Evolutionary conservation across 1,140 invertebrate genomes (phyloP).

Genomic region (Drosophila sp.): DNA sequence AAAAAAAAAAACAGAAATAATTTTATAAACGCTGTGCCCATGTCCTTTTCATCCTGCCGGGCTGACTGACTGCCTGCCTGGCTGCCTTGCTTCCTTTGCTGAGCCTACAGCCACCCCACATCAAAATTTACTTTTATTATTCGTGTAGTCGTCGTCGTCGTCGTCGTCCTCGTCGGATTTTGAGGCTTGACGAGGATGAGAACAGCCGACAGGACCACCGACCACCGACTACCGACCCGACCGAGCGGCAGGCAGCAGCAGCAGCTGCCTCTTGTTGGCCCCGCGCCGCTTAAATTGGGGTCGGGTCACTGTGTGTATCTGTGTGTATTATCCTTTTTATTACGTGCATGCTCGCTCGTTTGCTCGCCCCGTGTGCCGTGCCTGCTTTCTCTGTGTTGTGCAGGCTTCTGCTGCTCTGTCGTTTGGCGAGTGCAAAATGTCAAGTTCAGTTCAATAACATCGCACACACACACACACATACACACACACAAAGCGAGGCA

Average conservation of each 20-base stretch:
- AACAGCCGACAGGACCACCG: conserved; percentile 18
- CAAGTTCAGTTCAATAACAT: conserved; percentile 81
- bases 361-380: conserved; percentile 7
- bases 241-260: conserved; percentile 28
- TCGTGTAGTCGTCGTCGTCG: conserved; percentile 43
- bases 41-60: conserved; percentile 49
- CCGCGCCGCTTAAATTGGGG: conserved; percentile 49
- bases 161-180: not conserved
- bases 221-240: conserved; percentile 35
- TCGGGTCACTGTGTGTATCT: conserved; percentile 43
- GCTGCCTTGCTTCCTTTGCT: not conserved
- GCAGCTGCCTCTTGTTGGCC: conserved; percentile 51
- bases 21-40: conserved; percentile 63
- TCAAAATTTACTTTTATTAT: conserved; percentile 45
- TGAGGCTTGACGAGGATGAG: conserved; percentile 10
- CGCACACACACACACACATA: conserved; percentile 35
- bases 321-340: conserved; percentile 75
- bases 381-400: too few relatives aligned
- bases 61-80: conserved; percentile 24
- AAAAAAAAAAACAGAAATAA: conserved; percentile 49
- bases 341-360: conserved; percentile 49
- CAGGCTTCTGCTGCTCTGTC: conserved; percentile 10
- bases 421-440: conserved; percentile 64
- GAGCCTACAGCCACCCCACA: conserved; percentile 45
- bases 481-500: conserved; percentile 24